Evolutionary conservation across 1,140 invertebrate genomes (phyloP), one percentile per base, ranked within the genome.

Genomic region (Heliconius eleuchia): DNA sequence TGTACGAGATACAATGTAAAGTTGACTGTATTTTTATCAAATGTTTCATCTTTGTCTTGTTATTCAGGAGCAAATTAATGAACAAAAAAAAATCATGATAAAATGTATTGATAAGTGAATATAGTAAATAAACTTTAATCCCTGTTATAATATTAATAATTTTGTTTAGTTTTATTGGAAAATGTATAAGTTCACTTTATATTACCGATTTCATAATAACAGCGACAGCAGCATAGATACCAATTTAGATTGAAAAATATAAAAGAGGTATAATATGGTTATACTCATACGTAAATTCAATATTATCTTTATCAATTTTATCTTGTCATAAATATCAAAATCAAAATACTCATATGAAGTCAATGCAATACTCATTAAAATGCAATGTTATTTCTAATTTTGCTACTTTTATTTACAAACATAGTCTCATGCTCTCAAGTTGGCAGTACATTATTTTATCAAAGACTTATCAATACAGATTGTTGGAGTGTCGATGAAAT

Each of bases 401-500:
- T 86, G 82, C 81, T 91, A 77, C 73, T 89, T 66, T 83, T 91
- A 85, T 80, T 87, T 82, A 80, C 74, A 79, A 82, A 88, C 80
- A 80, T 85, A 84, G 55, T 80, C 55, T 74, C 57, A 77, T 86
- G 81, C 78, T 79, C 73, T 50, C 88, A 88, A 86, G 87, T 84
- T 27, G 93, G 92, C 70, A 90, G 84, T 80, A 80, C 88, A 60
- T 74, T 95, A 81, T 95, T 95, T 87, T 87, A 93, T 66, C 90
- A 91, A 75, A 85, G 82, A 76, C 70, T 80, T 42, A 30, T 76
- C 34, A 80, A 74, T 34, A 46, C 76, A 34, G 88, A 91, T 30
- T 95, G 95, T 79, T 95, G 95, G 95, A 91, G 83, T 71, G 82
- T 91, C 83, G 89, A 94, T 42, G 93, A 95, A 72, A 79, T 95